phyloP scores from a whole-genome alignment of 2,113 vertebrate genomes.

The Pogonocichla stellata region DNA sequence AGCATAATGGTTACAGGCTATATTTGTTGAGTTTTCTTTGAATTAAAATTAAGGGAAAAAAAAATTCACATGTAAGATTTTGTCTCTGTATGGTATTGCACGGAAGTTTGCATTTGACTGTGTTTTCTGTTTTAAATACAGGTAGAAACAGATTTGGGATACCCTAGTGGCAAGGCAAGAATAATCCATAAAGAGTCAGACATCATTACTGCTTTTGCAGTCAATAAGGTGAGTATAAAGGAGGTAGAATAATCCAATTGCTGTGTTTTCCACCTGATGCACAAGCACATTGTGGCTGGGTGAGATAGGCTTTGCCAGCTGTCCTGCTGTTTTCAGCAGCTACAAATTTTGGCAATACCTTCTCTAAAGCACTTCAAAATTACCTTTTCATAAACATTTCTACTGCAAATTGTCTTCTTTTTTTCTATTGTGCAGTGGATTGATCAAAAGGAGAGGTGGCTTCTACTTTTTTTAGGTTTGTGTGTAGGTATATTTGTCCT shows the following conservation, averaged over 20 bases:
- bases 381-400: not conserved
- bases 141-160: constrained; percentile 76
- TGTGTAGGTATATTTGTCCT: not conserved
- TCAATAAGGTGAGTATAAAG: constrained; percentile 77
- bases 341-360: fast-evolving
- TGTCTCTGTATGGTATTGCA: not conserved
- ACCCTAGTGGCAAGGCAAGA: constrained; percentile 77
- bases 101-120: not conserved
- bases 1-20: not conserved
- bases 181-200: constrained; percentile 86
- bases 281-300: not conserved
- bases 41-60: not conserved
- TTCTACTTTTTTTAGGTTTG: not conserved
- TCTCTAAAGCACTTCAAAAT: not conserved
- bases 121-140: constrained; percentile 33
- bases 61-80: fast-evolving
- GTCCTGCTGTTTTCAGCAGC: not conserved
- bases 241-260: not conserved
- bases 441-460: not conserved
- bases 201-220: constrained; percentile 85
- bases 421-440: not conserved
- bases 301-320: not conserved
- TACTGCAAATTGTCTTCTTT: not conserved
- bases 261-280: not conserved
- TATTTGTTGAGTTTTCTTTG: not conserved